Evolutionary conservation across 2,113 vertebrate genomes (phyloP).

Genomic region (Aegithalos caudatus): DNA sequence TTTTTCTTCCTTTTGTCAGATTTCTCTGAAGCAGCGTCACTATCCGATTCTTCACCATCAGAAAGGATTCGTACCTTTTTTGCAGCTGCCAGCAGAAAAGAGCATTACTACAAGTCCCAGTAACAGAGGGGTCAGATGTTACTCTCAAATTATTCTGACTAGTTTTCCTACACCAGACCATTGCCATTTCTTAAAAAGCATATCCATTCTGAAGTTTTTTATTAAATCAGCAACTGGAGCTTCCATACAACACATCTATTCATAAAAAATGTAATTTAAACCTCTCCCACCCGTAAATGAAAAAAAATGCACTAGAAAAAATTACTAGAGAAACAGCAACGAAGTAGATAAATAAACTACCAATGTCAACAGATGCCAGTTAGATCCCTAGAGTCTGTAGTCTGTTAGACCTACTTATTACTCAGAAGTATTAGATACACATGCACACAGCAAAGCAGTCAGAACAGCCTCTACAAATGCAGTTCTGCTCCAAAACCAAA

Average conservation of each 20-base stretch:
- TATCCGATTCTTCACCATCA: slow-evolving; percentile 88
- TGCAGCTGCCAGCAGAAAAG: slow-evolving; percentile 60
- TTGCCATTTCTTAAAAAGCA: neutral
- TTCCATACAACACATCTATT: neutral
- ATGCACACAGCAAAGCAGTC: neutral
- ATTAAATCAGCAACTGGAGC: neutral
- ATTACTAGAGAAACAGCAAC: neutral
- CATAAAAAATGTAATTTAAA: neutral
- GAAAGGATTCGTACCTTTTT: slow-evolving; percentile 89
- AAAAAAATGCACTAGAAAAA: neutral
- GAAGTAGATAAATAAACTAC: neutral
- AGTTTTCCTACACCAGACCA: neutral
- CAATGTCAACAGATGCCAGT: neutral
- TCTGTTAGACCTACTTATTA: neutral
- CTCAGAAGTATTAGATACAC: neutral
- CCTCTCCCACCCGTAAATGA: neutral
- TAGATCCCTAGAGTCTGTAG: neutral
- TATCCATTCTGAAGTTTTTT: neutral
- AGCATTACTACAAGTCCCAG: neutral
- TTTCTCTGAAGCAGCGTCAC: slow-evolving; percentile 76
- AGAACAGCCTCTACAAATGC: neutral
- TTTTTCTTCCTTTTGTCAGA: slow-evolving; percentile 75
- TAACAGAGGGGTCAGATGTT: neutral
- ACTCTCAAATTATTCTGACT: neutral
- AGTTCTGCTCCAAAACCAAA: neutral